Base-by-base conservation (phyloP, 2,797 vertebrate species). In the Tympanoctomys barrerae region DNA sequence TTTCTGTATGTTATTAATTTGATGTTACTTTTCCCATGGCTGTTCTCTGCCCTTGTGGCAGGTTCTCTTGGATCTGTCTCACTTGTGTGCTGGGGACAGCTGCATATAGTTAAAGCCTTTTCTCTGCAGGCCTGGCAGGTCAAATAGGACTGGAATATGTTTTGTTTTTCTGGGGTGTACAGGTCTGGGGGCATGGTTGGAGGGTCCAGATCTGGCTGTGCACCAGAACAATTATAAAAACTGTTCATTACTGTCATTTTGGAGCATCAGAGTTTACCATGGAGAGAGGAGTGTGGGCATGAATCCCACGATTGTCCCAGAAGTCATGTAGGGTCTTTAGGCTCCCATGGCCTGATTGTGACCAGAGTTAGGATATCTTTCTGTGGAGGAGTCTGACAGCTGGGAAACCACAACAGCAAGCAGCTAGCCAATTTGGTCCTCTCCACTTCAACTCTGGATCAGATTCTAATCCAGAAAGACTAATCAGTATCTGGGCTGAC, bases 31-130 rank as follows among this genome's bases (percentile, higher is more conserved):
- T 87, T 57, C 54, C 77, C 39, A 6, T 21, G n/a, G 49, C 52
- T 87, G 7, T 91, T 92, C 59, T 94, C 68, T 95, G 79, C 78
- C 79, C 70, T 95, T 87, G 90, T 89, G 90, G 57, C 62, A 94
- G 64, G 73, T 95, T 95, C 36, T 75, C 57, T 68, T 71, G n/a
- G 49, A 70, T 54, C 28, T 64, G 59, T 86, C 36, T 46, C 14
- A 90, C 52, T 85, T 79, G 70, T 59, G 57, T 84, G 52, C 18
- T 57, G 26, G 42, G 31, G 54, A 91, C 33, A 87, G 84, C 46
- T 49, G 31, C 28, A 7, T 70, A n/a, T 24, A 66, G 79, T 75
- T 22, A 85, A 87, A 90, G 49, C 5, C 28, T 68, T 68, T 68
- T 87, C 54, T 80, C 46, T 83, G 66, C 36, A 75, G 22, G 21